Percentiles rank a stretch among this genome's conserved stretches.
phyloP scores from a whole-genome alignment of 2,888 invertebrate species.

The Cephus nigrinus region DNA sequence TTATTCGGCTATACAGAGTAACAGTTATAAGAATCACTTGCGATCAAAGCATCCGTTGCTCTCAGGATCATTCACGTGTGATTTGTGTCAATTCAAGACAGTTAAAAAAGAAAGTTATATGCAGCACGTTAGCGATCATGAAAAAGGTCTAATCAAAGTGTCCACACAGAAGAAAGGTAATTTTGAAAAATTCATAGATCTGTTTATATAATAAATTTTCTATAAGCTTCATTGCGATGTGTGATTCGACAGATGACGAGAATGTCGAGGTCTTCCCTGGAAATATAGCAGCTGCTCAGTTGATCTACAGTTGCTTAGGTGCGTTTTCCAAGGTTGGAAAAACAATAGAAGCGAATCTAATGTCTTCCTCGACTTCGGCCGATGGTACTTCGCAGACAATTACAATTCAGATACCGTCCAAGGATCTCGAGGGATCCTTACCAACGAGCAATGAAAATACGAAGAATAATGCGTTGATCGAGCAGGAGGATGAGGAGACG shows the following conservation, averaged over 20 bases:
- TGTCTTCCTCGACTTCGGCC: constrained; percentile 62
- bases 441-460: constrained; percentile 41
- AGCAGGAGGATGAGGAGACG: constrained; percentile 67
- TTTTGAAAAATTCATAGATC: constrained; percentile 6
- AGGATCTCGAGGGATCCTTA: constrained; percentile 54
- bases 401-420: constrained; percentile 61
- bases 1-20: constrained; percentile 78
- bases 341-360: constrained; percentile 59
- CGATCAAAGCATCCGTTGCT: constrained; percentile 68
- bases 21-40: constrained; percentile 74
- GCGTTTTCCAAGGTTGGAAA: constrained; percentile 59
- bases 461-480: constrained; percentile 43
- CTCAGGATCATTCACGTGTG: constrained; percentile 68
- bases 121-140: constrained; percentile 70
- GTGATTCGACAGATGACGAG: constrained; percentile 37
- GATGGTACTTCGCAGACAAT: constrained; percentile 62
- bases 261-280: constrained; percentile 63
- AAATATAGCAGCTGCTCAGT: constrained; percentile 63
- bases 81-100: constrained; percentile 70
- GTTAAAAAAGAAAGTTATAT: constrained; percentile 70
- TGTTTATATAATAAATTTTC: constrained; percentile 2
- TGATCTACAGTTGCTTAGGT: constrained; percentile 62
- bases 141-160: constrained; percentile 66
- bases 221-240: constrained; percentile 8
- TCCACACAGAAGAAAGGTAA: constrained; percentile 48